Conservation (phyloP, 2,888 invertebrate species). For the Horisme vitalbata region DNA sequence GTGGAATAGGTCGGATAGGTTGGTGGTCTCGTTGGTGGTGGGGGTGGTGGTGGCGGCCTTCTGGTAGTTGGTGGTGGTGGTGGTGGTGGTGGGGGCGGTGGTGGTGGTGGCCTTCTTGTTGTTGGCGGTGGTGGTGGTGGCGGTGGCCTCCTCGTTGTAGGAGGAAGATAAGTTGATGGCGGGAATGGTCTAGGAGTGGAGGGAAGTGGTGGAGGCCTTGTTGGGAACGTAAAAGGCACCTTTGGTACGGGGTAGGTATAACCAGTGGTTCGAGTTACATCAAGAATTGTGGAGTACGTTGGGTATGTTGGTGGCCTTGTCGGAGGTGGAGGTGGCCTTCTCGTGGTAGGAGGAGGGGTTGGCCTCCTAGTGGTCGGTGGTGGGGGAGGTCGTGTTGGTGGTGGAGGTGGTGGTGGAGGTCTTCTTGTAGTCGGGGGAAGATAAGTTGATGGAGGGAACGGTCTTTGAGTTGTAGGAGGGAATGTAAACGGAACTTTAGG, state of each 20-base stretch:
- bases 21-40: conserved; percentile 23
- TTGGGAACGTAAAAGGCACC: conserved; percentile 48
- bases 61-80: conserved; percentile 29
- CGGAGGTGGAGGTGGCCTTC: conserved; percentile 4
- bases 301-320: conserved; percentile 15
- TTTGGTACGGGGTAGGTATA: conserved; percentile 55
- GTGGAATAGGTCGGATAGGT: conserved; percentile 26
- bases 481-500: conserved; percentile 34
- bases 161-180: conserved; percentile 29
- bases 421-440: conserved; percentile 6
- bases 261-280: conserved; percentile 47
- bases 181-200: conserved; percentile 32
- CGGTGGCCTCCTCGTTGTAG: conserved; percentile 26
- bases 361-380: conserved; percentile 27
- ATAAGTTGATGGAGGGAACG: conserved; percentile 22
- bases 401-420: conserved; percentile 14
- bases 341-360: conserved; percentile 6
- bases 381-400: conserved; percentile 25
- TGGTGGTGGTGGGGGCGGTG: conserved; percentile 28
- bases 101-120: conserved; percentile 24
- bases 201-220: conserved; percentile 26
- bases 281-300: conserved; percentile 37
- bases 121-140: conserved; percentile 34
- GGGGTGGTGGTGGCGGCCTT: conserved; percentile 25
- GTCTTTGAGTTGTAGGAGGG: conserved; percentile 28